These are phyloP conservation scores for Drosophila austrosaltans DNA, from an alignment of 2,888 invertebrate genomes.

Conservation along the genomic window DNA sequence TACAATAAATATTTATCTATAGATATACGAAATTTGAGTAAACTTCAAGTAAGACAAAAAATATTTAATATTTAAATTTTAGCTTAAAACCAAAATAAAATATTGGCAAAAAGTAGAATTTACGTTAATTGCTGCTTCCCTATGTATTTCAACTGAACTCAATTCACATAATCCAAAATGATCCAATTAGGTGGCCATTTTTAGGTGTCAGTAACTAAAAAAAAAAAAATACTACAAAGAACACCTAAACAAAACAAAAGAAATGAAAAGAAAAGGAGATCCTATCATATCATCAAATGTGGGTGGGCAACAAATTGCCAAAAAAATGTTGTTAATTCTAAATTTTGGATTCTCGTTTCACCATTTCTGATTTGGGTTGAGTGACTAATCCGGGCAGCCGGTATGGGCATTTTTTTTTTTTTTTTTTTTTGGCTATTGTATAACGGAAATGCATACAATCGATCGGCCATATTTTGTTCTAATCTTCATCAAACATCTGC, in stretches of 20 bases:
- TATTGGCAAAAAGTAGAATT: too few relatives aligned
- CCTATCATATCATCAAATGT: background rate
- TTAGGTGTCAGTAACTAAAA: constrained; percentile 4
- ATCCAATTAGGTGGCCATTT: background rate
- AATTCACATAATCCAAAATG: background rate
- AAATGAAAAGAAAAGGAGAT: background rate
- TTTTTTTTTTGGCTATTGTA: background rate
- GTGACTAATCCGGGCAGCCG: constrained; percentile 25
- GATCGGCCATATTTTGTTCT: constrained; percentile 25
- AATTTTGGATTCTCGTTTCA: background rate
- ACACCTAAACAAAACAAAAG: too few relatives aligned
- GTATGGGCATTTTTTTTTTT: background rate
- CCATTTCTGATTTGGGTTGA: background rate
- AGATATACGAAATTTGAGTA: too few relatives aligned
- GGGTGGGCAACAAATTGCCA: background rate
- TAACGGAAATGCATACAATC: constrained; percentile 31
- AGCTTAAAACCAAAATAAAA: too few relatives aligned
- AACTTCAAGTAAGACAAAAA: too few relatives aligned
- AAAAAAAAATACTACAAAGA: background rate
- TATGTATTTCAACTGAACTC: background rate
- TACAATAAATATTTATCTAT: too few relatives aligned
- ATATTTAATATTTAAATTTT: too few relatives aligned
- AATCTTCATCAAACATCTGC: constrained; percentile 64
- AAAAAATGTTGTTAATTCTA: background rate
- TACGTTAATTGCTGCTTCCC: background rate